Conservation (phyloP, 2,888 invertebrate species). For the Coelogynopora nodosa region DNA sequence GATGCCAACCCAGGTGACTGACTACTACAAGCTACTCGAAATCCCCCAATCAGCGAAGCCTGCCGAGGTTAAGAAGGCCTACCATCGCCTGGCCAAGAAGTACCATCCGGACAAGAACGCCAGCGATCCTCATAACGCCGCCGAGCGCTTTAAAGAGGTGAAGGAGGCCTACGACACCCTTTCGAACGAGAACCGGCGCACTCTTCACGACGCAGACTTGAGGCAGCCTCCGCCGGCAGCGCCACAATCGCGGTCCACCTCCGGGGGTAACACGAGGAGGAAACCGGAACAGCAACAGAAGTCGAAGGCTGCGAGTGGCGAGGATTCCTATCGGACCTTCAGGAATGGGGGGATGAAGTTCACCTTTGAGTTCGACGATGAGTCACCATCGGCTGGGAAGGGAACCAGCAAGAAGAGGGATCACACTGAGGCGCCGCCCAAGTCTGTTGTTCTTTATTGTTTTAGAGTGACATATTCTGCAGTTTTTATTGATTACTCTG, state of each 20-base stretch:
- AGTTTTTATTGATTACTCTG: too few relatives aligned
- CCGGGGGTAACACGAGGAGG: not conserved
- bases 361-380: not conserved
- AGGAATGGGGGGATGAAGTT: not conserved
- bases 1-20: conserved; percentile 14
- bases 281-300: too few relatives aligned
- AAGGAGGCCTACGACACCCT: conserved; percentile 84
- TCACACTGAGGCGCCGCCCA: too few relatives aligned
- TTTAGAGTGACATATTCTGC: too few relatives aligned
- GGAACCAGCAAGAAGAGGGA: not conserved
- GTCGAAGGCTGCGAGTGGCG: not conserved
- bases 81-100: conserved; percentile 89
- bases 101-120: conserved; percentile 99
- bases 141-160: conserved; percentile 90
- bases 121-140: conserved; percentile 67
- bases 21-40: conserved; percentile 35
- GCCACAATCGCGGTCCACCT: not conserved
- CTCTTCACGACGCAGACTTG: not conserved
- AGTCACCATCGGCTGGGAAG: not conserved
- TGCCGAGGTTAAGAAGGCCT: conserved; percentile 77
- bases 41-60: not conserved
- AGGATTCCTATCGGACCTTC: not conserved
- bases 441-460: too few relatives aligned
- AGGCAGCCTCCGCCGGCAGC: not conserved
- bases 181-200: not conserved